Evolutionary conservation across 2,888 invertebrate genomes (phyloP).

Genomic region (Anorthoa munda): DNA sequence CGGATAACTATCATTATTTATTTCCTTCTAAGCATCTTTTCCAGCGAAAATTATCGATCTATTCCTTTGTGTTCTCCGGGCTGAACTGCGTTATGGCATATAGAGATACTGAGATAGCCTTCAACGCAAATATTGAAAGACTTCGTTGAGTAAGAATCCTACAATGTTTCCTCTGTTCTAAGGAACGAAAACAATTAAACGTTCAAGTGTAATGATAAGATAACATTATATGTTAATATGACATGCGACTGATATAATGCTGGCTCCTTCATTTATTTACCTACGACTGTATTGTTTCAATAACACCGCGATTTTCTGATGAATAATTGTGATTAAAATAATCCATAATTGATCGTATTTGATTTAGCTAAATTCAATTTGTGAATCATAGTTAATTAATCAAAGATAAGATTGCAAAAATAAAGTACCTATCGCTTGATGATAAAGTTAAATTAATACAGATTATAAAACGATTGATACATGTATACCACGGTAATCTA

Average conservation of each 20-base stretch:
- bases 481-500: background rate
- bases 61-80: background rate
- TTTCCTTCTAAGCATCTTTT: too few relatives aligned
- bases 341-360: slow-evolving; percentile 11
- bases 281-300: slow-evolving; percentile 22
- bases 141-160: slow-evolving; percentile 17
- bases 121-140: slow-evolving; percentile 29
- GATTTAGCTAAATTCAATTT: slow-evolving; percentile 12
- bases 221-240: slow-evolving; percentile 46
- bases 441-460: slow-evolving; percentile 7
- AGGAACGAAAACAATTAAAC: slow-evolving; percentile 56
- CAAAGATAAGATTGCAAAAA: slow-evolving; percentile 39
- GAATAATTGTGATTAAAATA: slow-evolving; percentile 27
- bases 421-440: background rate
- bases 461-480: slow-evolving; percentile 10
- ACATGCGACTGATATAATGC: slow-evolving; percentile 30
- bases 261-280: slow-evolving; percentile 9
- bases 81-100: background rate
- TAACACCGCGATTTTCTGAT: background rate
- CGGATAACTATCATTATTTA: too few relatives aligned
- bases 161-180: slow-evolving; percentile 49
- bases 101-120: slow-evolving; percentile 17
- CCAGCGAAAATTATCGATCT: too few relatives aligned
- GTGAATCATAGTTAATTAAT: slow-evolving; percentile 34
- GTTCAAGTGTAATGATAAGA: slow-evolving; percentile 63